phyloP scores from a whole-genome alignment of 2,113 vertebrate species.

The Thymallus thymallus region DNA sequence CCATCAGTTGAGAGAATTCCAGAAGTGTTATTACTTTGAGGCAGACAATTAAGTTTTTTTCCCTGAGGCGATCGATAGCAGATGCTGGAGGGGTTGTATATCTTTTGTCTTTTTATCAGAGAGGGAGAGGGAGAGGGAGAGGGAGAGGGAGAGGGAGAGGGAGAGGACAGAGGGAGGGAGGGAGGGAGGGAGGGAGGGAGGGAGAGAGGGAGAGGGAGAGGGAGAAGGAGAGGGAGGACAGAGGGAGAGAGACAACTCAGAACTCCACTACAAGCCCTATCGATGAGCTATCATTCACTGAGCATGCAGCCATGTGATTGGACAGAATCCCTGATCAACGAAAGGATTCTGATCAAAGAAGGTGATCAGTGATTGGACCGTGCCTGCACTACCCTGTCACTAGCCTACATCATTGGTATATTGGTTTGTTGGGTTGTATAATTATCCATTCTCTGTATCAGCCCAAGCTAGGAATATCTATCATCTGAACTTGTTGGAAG shows the following conservation, averaged over 20 bases:
- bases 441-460: neutral
- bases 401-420: constrained; percentile 42
- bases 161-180: too few species aligned
- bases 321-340: constrained; percentile 6
- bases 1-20: constrained; percentile 60
- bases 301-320: constrained; percentile 24
- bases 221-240: too few species aligned
- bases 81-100: constrained; percentile 64
- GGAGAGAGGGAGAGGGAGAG: constrained; percentile 13
- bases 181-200: neutral
- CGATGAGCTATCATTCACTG: constrained; percentile 30
- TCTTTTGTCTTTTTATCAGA: constrained; percentile 72
- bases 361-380: constrained; percentile 23
- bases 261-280: neutral
- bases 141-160: constrained; percentile 16
- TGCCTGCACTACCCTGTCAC: constrained; percentile 47
- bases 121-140: constrained; percentile 19
- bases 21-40: constrained; percentile 68
- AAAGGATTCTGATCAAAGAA: constrained; percentile 36
- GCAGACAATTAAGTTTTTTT: constrained; percentile 68
- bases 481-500: constrained; percentile 13
- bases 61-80: constrained; percentile 61
- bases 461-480: constrained; percentile 6
- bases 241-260: too few species aligned
- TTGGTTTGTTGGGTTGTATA: constrained; percentile 37